phyloP scores from a whole-genome alignment of 2,888 invertebrate species.

The Zelleria hepariella region DNA sequence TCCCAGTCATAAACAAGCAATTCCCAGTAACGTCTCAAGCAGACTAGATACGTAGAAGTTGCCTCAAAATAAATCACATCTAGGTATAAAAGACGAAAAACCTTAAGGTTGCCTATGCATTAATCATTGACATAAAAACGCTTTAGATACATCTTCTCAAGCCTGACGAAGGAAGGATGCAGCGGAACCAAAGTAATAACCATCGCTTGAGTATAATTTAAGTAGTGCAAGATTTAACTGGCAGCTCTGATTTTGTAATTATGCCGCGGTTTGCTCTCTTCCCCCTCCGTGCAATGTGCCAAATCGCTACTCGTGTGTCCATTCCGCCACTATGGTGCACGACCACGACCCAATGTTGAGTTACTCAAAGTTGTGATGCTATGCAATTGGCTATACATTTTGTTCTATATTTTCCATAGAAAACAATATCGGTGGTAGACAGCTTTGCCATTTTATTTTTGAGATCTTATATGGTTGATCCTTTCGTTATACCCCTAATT shows the following conservation, averaged over 20 bases:
- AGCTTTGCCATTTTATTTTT: too few relatives aligned
- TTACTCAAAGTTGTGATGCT: neutral
- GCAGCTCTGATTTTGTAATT: constrained; percentile 65
- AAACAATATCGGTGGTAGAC: too few relatives aligned
- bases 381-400: neutral
- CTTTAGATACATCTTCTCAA: neutral
- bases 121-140: too few relatives aligned
- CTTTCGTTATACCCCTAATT: too few relatives aligned
- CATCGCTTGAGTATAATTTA: constrained; percentile 47
- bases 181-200: neutral
- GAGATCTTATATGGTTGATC: too few relatives aligned
- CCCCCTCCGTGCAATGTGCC: constrained; percentile 57
- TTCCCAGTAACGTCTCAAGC: too few relatives aligned
- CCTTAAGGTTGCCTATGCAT: too few relatives aligned
- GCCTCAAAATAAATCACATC: too few relatives aligned
- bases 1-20: too few relatives aligned
- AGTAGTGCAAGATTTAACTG: constrained; percentile 66
- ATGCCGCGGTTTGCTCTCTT: constrained; percentile 48
- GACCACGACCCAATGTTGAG: neutral
- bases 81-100: too few relatives aligned
- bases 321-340: constrained; percentile 35
- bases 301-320: constrained; percentile 64
- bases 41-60: too few relatives aligned
- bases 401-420: too few relatives aligned
- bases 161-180: neutral